Evolutionary conservation across 2,888 invertebrate species (phyloP).

Genomic region (Microdon myrmicae): DNA sequence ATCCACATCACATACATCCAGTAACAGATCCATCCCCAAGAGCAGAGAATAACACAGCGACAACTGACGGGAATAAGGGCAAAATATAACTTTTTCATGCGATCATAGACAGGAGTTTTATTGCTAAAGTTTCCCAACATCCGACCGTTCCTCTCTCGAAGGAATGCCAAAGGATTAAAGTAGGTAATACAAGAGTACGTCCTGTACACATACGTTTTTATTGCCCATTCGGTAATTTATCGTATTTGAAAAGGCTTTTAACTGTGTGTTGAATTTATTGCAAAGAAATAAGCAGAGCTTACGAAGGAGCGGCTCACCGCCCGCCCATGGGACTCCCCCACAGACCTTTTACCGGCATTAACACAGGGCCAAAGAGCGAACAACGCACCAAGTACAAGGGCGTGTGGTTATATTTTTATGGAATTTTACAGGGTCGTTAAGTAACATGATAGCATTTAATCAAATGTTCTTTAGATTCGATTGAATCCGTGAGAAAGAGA

Average conservation of each 20-base stretch:
- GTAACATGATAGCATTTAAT: slow-evolving; percentile 37
- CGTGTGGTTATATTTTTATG: slow-evolving; percentile 17
- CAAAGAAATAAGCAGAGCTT: slow-evolving; percentile 12
- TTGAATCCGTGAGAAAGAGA: no score
- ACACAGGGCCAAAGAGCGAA: not conserved
- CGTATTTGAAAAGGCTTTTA: slow-evolving; percentile 43
- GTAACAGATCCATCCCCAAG: not conserved
- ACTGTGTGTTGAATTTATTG: slow-evolving; percentile 42
- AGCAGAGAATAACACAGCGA: slow-evolving; percentile 20
- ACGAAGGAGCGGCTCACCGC: slow-evolving; percentile 1
- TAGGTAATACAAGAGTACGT: slow-evolving; percentile 1
- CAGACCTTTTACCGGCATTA: not conserved
- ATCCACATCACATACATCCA: slow-evolving; percentile 25
- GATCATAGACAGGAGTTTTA: slow-evolving; percentile 48
- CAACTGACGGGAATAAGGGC: slow-evolving; percentile 36
- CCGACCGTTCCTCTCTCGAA: slow-evolving; percentile 7
- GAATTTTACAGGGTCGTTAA: slow-evolving; percentile 32
- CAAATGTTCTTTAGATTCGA: no score
- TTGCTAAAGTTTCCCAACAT: slow-evolving; percentile 40
- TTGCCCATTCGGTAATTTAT: slow-evolving; percentile 40
- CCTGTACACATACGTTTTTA: slow-evolving; percentile 20
- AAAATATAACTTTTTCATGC: slow-evolving; percentile 43
- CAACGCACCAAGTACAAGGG: not conserved
- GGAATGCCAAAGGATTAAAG: slow-evolving; percentile 4
- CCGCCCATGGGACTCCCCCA: not conserved